Percentiles rank a stretch among this genome's conserved stretches.
These are phyloP conservation scores for Anthopleura xanthogrammica DNA, from an alignment of 92 coral and sea anemone species.

Conservation along the genomic window DNA sequence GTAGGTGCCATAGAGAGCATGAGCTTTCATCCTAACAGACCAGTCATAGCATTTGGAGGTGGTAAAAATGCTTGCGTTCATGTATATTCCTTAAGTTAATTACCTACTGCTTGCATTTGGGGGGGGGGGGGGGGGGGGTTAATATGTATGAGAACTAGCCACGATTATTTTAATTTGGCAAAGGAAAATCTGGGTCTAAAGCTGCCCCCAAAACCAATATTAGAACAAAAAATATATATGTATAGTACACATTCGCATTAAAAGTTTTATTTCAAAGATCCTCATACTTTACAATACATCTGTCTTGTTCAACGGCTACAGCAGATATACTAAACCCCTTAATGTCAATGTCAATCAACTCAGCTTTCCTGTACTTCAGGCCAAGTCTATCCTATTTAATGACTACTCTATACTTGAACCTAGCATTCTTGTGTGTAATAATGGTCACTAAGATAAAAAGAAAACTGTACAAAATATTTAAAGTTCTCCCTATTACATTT, in stretches of 20 bases:
- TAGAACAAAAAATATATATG: neutral
- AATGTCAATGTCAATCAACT: too few species aligned
- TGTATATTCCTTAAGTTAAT: conserved; percentile 41
- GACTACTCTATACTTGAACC: too few species aligned
- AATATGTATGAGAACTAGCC: too few species aligned
- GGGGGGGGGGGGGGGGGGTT: too few species aligned
- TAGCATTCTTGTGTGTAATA: neutral
- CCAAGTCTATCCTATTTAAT: too few species aligned
- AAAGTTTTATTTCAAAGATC: conserved; percentile 1
- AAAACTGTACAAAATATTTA: neutral
- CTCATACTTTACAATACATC: neutral
- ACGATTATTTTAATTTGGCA: too few species aligned
- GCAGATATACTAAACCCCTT: neutral
- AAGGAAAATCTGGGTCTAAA: neutral
- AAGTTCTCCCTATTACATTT: neutral
- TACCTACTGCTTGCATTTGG: neutral
- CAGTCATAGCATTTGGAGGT: conserved; percentile 62
- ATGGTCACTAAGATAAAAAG: neutral
- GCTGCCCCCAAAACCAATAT: neutral
- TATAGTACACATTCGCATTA: neutral
- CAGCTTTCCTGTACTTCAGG: too few species aligned
- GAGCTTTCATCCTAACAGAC: conserved; percentile 50
- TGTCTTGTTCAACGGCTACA: neutral
- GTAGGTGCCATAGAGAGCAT: conserved; percentile 50
- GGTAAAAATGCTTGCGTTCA: conserved; percentile 56